Evolutionary conservation across 2,113 vertebrate species (phyloP).

Genomic region (Solea senegalensis): DNA sequence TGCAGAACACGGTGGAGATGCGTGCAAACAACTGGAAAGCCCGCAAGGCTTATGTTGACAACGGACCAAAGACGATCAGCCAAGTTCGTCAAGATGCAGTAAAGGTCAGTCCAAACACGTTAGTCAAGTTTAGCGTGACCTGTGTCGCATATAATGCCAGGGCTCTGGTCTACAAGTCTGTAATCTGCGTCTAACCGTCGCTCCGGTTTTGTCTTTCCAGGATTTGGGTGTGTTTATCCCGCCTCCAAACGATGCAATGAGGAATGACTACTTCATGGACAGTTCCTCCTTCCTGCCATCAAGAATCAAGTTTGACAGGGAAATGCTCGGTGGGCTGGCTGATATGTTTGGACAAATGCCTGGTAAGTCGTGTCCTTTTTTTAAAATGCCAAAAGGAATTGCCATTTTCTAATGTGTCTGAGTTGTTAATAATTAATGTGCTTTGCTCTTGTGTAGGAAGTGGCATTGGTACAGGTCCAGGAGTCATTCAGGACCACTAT

Average conservation of each 20-base stretch:
- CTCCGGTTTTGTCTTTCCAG: constrained; percentile 68
- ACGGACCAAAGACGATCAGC: constrained; percentile 99
- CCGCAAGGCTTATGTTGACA: constrained; percentile 99
- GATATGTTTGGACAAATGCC: constrained; percentile 99
- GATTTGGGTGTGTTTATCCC: constrained; percentile 99
- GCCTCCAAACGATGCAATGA: constrained; percentile 89
- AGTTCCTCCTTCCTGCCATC: constrained; percentile 90
- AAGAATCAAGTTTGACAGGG: constrained; percentile 96
- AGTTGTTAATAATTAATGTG: rapidly evolving
- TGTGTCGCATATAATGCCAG: rapidly evolving
- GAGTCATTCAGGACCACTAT: constrained; percentile 99
- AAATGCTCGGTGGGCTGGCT: constrained; percentile 95
- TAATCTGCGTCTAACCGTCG: background rate
- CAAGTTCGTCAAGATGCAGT: constrained; percentile 99
- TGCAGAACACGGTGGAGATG: constrained; percentile 99
- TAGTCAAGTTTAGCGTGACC: background rate
- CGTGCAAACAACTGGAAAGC: constrained; percentile 94
- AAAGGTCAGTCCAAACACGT: constrained; percentile 81
- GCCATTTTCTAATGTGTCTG: too few relatives aligned
- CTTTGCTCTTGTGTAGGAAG: constrained; percentile 79
- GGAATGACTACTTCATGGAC: constrained; percentile 97
- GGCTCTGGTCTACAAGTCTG: background rate
- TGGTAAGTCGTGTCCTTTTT: constrained; percentile 77
- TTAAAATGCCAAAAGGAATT: background rate
- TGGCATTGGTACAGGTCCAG: constrained; percentile 98